Conservation (phyloP, 2,888 invertebrate species). For the Tubulanus polymorphus region DNA sequence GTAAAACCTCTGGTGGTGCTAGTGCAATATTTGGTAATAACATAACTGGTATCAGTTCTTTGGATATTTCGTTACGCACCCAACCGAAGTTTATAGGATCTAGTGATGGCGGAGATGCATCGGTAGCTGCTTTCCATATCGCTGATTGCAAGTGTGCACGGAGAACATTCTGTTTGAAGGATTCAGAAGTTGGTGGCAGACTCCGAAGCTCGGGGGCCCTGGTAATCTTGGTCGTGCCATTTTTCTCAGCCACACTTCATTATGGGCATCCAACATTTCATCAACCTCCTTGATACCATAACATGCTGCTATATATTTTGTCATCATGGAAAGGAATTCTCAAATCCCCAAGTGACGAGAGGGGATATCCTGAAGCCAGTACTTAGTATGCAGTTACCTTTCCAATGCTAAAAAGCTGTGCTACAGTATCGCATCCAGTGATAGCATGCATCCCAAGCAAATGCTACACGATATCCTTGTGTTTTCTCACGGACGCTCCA, state of each 20-base stretch:
- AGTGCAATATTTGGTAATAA: background rate
- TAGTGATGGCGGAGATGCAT: background rate
- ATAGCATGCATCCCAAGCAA: slow-evolving; percentile 11
- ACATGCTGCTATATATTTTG: background rate
- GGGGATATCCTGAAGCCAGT: background rate
- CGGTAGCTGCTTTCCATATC: background rate
- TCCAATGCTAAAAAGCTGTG: background rate
- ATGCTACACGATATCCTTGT: slow-evolving; percentile 1
- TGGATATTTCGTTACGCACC: background rate
- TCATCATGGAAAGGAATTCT: background rate
- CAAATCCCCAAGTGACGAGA: background rate
- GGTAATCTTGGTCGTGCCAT: background rate
- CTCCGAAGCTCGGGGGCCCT: background rate
- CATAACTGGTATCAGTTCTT: background rate
- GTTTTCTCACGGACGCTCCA: slow-evolving; percentile 4
- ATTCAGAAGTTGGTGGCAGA: background rate
- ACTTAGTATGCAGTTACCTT: background rate
- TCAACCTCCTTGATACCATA: background rate
- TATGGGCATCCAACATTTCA: background rate
- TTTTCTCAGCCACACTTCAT: background rate
- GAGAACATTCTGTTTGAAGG: background rate
- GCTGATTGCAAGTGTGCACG: background rate
- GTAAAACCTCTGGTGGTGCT: background rate
- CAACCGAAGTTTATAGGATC: background rate
- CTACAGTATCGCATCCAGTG: background rate